Base-by-base conservation (phyloP, 2,888 invertebrate genomes). In the Chloroclystis v-ata region DNA sequence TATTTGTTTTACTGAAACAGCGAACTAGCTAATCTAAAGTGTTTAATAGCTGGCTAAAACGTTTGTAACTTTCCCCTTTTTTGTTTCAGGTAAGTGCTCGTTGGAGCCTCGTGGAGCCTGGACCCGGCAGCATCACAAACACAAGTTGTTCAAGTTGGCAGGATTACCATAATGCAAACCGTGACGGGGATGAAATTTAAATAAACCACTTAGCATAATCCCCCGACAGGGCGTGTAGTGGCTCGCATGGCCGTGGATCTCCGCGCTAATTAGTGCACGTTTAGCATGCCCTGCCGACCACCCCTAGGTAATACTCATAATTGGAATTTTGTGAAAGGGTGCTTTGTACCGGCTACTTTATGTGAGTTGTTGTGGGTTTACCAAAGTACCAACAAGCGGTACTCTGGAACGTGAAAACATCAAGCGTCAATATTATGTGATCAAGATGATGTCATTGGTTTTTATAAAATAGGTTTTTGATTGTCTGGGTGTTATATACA, bases 121-220 rank as follows among this genome's bases (percentile, higher is more conserved):
- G n/a, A n/a, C n/a, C n/a, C n/a, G n/a, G n/a, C n/a, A n/a, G n/a
- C n/a, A n/a, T n/a, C n/a, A n/a, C n/a, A n/a, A n/a, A n/a, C n/a
- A 45, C 44, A 33, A 45, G 43, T 50, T 46, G 48, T 52, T 60
- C 50, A 57, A 54, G 49, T 56, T 51, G 49, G 20, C 6, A 51
- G 51, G 28, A 64, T 69, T 64, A 61, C 30, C 57, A 63, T 62
- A 60, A 63, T 60, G 59, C 49, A 55, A 43, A 40, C 49, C 51
- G 48, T 47, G 47, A 45, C 41, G 54, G 54, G 57, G 63, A 60
- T 66, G 49, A 60, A 63, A 69, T 69, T 67, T 63, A 61, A 67
- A 68, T 67, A 63, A 62, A 56, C 54, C 58, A 47, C 52, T 70
- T 67, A 58, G 39, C 68, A 63, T 69, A 69, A 67, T 63, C 62